These are phyloP conservation scores for Phalloptychus januarius DNA, from an alignment of 2,797 vertebrate genomes.

Conservation along the genomic window DNA sequence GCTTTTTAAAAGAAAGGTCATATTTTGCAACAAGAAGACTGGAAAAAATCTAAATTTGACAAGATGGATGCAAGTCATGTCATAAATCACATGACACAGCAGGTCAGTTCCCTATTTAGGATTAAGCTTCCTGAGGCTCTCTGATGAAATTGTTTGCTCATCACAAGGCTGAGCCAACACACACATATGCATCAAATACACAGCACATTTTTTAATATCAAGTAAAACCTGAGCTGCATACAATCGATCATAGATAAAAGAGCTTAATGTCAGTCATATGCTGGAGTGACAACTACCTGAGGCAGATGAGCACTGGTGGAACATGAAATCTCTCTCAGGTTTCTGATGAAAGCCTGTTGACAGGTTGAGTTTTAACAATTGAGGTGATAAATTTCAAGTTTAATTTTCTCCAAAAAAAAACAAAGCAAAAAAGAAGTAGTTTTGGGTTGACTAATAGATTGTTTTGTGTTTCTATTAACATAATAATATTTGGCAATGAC, in stretches of 20 bases:
- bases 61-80: not conserved
- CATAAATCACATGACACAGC: not conserved
- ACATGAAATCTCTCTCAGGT: not conserved
- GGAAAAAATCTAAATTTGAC: not conserved
- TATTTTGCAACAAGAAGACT: not conserved
- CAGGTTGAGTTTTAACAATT: not conserved
- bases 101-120: not conserved
- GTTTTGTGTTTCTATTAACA: not conserved
- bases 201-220: slow-evolving; percentile 1
- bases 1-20: not conserved
- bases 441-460: not conserved
- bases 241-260: slow-evolving; percentile 4
- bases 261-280: slow-evolving; percentile 34
- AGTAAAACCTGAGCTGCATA: slow-evolving; percentile 22
- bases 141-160: slow-evolving; percentile 4
- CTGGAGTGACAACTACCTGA: slow-evolving; percentile 34
- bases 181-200: slow-evolving; percentile 3
- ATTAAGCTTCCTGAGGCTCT: not conserved
- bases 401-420: not conserved
- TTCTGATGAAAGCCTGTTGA: slow-evolving; percentile 26
- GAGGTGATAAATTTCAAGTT: not conserved
- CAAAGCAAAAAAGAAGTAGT: not conserved
- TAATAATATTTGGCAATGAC: not conserved
- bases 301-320: not conserved
- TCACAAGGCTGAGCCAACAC: slow-evolving; percentile 6